A percentile compares a stretch with the other conserved stretches of the same genome.
Conservation (phyloP, 1,140 invertebrate genomes). For the Atta cephalotes region DNA sequence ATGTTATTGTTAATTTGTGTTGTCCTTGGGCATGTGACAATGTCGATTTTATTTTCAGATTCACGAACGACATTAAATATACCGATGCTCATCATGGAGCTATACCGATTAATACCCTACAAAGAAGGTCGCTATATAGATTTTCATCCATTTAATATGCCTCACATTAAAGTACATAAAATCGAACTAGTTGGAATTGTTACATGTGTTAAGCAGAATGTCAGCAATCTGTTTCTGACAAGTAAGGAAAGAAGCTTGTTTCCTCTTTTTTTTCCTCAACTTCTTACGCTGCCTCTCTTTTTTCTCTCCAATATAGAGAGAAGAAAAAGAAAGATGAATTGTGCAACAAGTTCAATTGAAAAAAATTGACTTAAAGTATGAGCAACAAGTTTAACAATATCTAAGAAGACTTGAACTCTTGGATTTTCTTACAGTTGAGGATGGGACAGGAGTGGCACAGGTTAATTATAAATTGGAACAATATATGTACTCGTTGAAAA, state of each 20-base stretch:
- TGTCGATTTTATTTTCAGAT: conserved; percentile 8
- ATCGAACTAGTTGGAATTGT: conserved; percentile 29
- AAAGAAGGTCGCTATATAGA: conserved; percentile 20
- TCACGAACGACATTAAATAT: conserved; percentile 10
- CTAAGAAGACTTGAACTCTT: background rate
- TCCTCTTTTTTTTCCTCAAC: too few species aligned
- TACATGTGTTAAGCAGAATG: background rate
- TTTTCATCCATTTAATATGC: conserved; percentile 44
- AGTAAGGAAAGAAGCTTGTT: background rate
- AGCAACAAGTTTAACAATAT: background rate
- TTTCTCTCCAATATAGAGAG: too few species aligned
- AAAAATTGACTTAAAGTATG: too few species aligned
- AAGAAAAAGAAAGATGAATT: too few species aligned
- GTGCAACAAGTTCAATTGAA: too few species aligned
- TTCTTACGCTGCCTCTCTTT: too few species aligned
- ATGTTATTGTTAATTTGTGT: too few species aligned
- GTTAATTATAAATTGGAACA: conserved; percentile 18
- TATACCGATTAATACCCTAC: conserved; percentile 30
- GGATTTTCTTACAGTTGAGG: conserved; percentile 23
- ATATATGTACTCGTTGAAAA: background rate
- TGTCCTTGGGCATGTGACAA: background rate
- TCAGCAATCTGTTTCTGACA: conserved; percentile 4
- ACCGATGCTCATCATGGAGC: conserved; percentile 29
- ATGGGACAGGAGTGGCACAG: conserved; percentile 22
- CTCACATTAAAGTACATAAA: conserved; percentile 27